phyloP scores from a whole-genome alignment of 2,113 vertebrate genomes.

The Campylorhamphus procurvoides region DNA sequence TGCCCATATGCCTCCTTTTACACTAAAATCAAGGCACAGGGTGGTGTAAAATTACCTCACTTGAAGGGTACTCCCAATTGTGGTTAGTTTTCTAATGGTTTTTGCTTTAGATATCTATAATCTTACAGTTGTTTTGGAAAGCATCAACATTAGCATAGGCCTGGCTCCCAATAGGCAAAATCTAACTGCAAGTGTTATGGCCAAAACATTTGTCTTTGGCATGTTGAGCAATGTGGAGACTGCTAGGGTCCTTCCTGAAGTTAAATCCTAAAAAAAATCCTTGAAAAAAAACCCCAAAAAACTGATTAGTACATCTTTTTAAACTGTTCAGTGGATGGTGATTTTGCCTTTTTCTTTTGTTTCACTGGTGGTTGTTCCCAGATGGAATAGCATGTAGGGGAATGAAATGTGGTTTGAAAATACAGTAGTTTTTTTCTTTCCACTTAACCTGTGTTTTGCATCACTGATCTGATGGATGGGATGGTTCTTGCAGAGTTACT shows the following conservation, averaged over 20 bases:
- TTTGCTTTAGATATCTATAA: not conserved
- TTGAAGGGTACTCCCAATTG: not conserved
- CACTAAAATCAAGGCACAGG: not conserved
- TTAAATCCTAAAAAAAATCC: not conserved
- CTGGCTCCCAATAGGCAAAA: not conserved
- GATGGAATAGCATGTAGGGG: not conserved
- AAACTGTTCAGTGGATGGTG: not conserved
- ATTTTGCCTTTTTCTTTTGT: not conserved
- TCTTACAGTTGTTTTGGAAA: not conserved
- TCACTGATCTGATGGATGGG: not conserved
- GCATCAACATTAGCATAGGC: not conserved
- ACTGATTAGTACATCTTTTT: not conserved
- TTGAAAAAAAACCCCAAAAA: not conserved
- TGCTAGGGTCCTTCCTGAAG: not conserved
- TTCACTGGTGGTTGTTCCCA: not conserved
- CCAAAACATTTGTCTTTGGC: not conserved
- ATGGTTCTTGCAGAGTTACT: not conserved
- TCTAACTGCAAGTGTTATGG: not conserved
- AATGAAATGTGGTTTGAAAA: not conserved
- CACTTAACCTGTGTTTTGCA: not conserved
- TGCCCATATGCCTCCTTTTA: not conserved
- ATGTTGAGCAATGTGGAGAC: not conserved
- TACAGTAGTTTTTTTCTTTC: not conserved
- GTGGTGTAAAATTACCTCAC: not conserved
- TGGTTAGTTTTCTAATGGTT: not conserved